Conservation (phyloP, 1,140 invertebrate species). For the Brachionus rubens region DNA sequence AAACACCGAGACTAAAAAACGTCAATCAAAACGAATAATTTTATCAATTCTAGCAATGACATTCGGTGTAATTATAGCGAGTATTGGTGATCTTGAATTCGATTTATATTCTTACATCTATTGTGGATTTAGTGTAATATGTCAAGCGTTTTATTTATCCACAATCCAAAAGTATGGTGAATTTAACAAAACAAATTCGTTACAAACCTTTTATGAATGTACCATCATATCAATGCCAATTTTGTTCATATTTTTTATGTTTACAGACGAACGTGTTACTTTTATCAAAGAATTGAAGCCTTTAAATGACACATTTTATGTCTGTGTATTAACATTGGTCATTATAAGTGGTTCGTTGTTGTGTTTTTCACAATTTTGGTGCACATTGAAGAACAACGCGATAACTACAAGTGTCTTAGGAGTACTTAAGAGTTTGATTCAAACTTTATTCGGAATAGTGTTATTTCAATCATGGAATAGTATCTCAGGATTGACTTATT, state of each 20-base stretch:
- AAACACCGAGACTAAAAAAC: constrained; percentile 50
- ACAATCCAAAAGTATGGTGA: constrained; percentile 60
- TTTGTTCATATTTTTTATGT: constrained; percentile 52
- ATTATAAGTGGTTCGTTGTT: constrained; percentile 60
- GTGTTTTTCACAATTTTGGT: constrained; percentile 63
- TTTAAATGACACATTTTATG: background rate
- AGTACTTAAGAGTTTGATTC: constrained; percentile 60
- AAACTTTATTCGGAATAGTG: constrained; percentile 63
- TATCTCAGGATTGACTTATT: constrained; percentile 52
- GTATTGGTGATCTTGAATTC: constrained; percentile 62
- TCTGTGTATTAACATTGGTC: constrained; percentile 55
- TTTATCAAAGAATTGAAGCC: constrained; percentile 10
- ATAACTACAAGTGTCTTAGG: constrained; percentile 63
- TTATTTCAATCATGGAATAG: constrained; percentile 61
- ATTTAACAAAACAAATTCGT: constrained; percentile 53
- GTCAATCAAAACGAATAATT: constrained; percentile 55
- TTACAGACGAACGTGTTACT: constrained; percentile 52
- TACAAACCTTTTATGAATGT: constrained; percentile 60
- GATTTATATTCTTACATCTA: constrained; percentile 59
- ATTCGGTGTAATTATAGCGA: constrained; percentile 62
- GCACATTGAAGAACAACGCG: constrained; percentile 62
- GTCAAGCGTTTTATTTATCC: constrained; percentile 62
- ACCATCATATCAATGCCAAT: constrained; percentile 62
- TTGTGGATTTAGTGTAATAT: constrained; percentile 61
- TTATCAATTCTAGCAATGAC: constrained; percentile 58